phyloP scores from a whole-genome alignment of 2,888 invertebrate genomes.

The Stenoptilia bipunctidactyla region DNA sequence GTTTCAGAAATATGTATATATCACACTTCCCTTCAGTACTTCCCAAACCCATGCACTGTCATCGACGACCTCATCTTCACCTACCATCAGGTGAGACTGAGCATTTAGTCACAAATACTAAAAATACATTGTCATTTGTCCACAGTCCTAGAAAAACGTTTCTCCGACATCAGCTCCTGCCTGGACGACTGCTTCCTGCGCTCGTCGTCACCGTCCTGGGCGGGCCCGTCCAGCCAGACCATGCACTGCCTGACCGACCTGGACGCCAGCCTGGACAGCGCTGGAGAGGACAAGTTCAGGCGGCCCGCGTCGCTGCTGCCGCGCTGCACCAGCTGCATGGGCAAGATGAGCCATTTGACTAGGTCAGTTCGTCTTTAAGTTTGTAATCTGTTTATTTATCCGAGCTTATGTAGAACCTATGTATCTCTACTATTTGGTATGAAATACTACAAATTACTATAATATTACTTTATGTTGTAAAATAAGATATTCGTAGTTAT shows the following conservation, averaged over 20 bases:
- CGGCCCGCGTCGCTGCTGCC: conserved; percentile 58
- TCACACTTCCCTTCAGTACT: no score
- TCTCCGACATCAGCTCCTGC: conserved; percentile 56
- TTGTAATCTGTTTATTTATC: no score
- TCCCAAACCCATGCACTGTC: no score
- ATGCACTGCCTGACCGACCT: conserved; percentile 61
- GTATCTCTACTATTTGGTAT: no score
- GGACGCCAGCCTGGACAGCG: conserved; percentile 49
- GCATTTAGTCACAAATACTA: no score
- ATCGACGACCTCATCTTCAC: no score
- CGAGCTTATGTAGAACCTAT: no score
- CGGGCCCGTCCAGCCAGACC: conserved; percentile 49
- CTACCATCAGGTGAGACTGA: no score
- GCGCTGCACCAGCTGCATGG: conserved; percentile 82
- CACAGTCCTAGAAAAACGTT: conserved; percentile 57
- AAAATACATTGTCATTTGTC: conserved; percentile 1
- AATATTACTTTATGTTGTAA: no score
- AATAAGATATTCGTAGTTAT: no score
- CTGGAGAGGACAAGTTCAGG: conserved; percentile 52
- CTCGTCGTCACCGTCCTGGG: conserved; percentile 57
- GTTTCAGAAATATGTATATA: no score
- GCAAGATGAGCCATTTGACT: conserved; percentile 80
- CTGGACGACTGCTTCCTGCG: conserved; percentile 59
- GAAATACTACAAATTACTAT: no score
- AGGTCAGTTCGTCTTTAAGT: conserved; percentile 29